phyloP scores from a whole-genome alignment of 2,888 invertebrate genomes.

The Leucoptera coffeella region DNA sequence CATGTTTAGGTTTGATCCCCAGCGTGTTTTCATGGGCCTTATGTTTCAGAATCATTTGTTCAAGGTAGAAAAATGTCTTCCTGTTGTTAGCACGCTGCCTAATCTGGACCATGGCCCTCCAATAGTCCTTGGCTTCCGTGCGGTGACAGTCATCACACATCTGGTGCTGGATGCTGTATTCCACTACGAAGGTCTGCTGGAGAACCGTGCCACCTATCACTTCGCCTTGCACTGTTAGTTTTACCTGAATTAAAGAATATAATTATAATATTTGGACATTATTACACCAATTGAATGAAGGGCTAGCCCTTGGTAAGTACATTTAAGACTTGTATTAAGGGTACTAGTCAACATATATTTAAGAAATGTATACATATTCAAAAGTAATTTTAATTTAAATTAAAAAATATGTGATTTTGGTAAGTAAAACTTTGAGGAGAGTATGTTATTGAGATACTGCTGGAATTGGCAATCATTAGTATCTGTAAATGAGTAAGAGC shows the following conservation, averaged over 20 bases:
- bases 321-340: no score
- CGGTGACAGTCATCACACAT: conserved; percentile 98
- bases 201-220: conserved; percentile 84
- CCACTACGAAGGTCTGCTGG: conserved; percentile 93
- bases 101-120: conserved; percentile 90
- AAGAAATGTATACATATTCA: no score
- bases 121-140: conserved; percentile 91
- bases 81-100: conserved; percentile 86
- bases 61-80: conserved; percentile 95
- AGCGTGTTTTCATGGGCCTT: conserved; percentile 85
- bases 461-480: no score
- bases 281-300: no score
- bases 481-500: no score
- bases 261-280: no score
- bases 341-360: no score
- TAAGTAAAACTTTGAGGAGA: no score
- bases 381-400: not conserved
- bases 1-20: conserved; percentile 80
- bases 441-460: no score
- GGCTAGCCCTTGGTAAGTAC: no score
- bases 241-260: conserved; percentile 48
- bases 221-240: conserved; percentile 93
- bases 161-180: conserved; percentile 84
- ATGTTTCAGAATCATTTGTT: conserved; percentile 94
- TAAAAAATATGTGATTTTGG: not conserved